Percentiles rank a stretch among this genome's conserved stretches.
Evolutionary conservation across 2,797 vertebrate genomes (phyloP).

Genomic region (Podargus strigoides): DNA sequence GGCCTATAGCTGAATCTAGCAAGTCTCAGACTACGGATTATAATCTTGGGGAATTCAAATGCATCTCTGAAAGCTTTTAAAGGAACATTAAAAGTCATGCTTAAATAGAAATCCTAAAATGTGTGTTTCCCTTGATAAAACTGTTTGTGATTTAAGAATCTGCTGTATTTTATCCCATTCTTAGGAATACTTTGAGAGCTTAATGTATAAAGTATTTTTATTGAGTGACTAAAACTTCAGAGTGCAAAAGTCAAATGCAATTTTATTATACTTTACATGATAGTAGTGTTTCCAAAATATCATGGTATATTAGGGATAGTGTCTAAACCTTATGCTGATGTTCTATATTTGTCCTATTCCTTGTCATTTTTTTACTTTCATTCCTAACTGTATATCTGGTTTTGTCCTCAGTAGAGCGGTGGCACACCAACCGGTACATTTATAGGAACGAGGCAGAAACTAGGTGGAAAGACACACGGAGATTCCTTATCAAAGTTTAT

Average conservation of each 20-base stretch:
- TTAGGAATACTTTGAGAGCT: background rate
- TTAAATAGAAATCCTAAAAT: background rate
- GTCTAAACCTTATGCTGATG: background rate
- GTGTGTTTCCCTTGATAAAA: background rate
- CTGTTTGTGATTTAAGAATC: background rate
- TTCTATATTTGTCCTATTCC: background rate
- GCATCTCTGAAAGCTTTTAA: background rate
- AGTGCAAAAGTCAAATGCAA: background rate
- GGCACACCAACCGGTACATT: background rate
- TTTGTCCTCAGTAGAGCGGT: background rate
- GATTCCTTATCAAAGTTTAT: background rate
- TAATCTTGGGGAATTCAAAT: background rate
- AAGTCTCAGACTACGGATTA: background rate
- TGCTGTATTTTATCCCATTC: background rate
- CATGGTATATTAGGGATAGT: background rate
- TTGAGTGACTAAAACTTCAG: background rate
- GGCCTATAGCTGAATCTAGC: background rate
- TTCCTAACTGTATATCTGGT: background rate
- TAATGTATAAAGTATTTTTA: background rate
- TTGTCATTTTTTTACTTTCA: background rate
- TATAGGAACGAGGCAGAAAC: background rate
- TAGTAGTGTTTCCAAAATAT: background rate
- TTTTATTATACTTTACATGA: background rate
- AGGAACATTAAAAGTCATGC: background rate
- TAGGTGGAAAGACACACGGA: background rate